phyloP scores from a whole-genome alignment of 2,113 vertebrate species.

The Cephalopterus ornatus region DNA sequence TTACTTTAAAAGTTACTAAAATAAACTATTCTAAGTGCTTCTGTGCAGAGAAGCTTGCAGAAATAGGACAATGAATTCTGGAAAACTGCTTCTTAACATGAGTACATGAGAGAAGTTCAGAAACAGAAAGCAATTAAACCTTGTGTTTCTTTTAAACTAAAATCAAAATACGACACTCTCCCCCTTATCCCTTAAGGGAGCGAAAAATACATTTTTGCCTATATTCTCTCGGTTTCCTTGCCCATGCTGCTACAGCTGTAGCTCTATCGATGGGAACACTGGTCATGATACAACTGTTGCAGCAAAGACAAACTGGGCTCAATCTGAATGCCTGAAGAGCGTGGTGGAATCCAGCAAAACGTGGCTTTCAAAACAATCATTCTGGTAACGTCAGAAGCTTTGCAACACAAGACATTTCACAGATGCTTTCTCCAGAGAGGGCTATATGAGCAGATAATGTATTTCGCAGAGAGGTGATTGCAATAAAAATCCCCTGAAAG shows the following conservation, averaged over 20 bases:
- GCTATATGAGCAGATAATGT: neutral
- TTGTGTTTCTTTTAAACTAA: neutral
- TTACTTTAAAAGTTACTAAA: slow-evolving; percentile 26
- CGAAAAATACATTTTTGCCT: neutral
- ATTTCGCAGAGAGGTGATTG: neutral
- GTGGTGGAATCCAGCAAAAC: neutral
- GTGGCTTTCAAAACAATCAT: neutral
- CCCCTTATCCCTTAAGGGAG: neutral
- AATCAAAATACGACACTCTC: neutral
- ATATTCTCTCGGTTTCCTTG: neutral
- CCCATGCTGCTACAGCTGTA: neutral
- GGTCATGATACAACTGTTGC: neutral
- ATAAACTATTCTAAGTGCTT: slow-evolving; percentile 45
- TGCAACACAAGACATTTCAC: neutral
- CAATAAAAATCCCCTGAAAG: neutral
- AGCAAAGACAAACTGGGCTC: neutral
- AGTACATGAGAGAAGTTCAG: neutral
- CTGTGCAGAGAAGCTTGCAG: neutral
- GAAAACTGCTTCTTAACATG: neutral
- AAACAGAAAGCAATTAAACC: neutral
- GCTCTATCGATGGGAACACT: neutral
- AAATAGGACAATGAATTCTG: neutral
- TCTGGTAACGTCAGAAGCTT: neutral
- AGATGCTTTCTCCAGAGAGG: neutral
- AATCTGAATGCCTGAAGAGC: accelerated